phyloP scores from a whole-genome alignment of 2,113 vertebrate species.

The Ariopsis seemanni region DNA sequence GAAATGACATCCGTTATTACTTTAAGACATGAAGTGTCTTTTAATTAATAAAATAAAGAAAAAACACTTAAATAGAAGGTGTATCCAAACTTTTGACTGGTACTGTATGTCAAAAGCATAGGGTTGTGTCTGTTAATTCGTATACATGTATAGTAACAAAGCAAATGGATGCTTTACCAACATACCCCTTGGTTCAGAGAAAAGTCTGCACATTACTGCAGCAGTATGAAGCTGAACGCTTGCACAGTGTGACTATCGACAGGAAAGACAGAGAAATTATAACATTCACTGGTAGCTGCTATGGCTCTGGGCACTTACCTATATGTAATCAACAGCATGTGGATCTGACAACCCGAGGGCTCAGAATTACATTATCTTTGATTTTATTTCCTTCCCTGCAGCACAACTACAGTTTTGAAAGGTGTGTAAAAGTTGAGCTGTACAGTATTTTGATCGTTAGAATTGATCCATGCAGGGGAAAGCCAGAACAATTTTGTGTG shows the following conservation, averaged over 20 bases:
- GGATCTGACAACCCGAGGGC: not conserved
- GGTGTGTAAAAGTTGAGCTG: not conserved
- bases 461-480: not conserved
- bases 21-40: no score
- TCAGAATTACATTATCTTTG: constrained; percentile 28
- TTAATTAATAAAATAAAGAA: no score
- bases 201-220: not conserved
- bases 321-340: constrained; percentile 35
- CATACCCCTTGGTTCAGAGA: not conserved
- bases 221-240: not conserved
- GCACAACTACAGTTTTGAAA: constrained; percentile 29
- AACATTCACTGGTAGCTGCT: not conserved
- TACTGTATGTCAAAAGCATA: no score
- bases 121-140: not conserved
- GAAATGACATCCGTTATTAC: no score
- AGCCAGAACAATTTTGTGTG: not conserved
- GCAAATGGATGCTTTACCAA: not conserved
- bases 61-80: no score
- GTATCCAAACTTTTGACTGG: no score
- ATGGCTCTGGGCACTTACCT: constrained; percentile 17
- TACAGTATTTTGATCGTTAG: not conserved
- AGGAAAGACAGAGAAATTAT: constrained; percentile 5
- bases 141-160: not conserved
- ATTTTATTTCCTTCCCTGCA: constrained; percentile 32
- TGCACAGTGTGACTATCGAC: not conserved